phyloP scores from a whole-genome alignment of 2,888 invertebrate species.

The Standfussiana lucernea region DNA sequence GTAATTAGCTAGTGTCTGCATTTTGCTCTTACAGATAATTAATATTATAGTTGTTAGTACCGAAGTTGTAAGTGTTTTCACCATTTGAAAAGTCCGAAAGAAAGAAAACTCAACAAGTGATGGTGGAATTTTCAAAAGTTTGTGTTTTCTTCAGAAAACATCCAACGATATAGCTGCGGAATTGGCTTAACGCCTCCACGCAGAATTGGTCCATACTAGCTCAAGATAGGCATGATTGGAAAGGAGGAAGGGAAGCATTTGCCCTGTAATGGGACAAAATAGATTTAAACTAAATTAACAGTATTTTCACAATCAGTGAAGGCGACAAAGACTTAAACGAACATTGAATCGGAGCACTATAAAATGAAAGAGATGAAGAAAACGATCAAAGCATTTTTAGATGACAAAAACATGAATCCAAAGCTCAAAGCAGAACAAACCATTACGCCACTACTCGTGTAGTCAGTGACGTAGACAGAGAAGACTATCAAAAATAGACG shows the following conservation, averaged over 20 bases:
- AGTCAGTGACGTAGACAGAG: conserved; percentile 52
- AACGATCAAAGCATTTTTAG: neutral
- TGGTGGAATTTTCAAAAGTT: neutral
- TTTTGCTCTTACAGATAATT: neutral
- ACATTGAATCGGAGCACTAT: neutral
- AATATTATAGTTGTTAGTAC: neutral
- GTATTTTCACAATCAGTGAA: neutral
- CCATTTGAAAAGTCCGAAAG: neutral
- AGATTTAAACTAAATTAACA: neutral
- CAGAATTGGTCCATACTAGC: neutral
- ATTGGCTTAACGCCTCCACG: neutral
- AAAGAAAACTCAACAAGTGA: neutral
- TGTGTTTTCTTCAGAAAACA: neutral
- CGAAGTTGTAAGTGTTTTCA: neutral
- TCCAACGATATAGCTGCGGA: neutral
- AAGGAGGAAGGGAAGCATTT: neutral
- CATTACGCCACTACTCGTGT: conserved; percentile 35
- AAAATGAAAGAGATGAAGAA: too few species aligned
- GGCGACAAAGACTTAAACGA: neutral
- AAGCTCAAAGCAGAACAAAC: conserved; percentile 44
- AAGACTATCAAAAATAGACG: conserved; percentile 57
- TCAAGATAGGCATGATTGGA: neutral
- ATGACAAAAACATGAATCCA: neutral
- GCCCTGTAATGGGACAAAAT: neutral
- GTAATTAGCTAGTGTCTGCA: neutral